Base-by-base conservation (phyloP, 64 coral and sea anemone genomes). In the Porites australiensis region DNA sequence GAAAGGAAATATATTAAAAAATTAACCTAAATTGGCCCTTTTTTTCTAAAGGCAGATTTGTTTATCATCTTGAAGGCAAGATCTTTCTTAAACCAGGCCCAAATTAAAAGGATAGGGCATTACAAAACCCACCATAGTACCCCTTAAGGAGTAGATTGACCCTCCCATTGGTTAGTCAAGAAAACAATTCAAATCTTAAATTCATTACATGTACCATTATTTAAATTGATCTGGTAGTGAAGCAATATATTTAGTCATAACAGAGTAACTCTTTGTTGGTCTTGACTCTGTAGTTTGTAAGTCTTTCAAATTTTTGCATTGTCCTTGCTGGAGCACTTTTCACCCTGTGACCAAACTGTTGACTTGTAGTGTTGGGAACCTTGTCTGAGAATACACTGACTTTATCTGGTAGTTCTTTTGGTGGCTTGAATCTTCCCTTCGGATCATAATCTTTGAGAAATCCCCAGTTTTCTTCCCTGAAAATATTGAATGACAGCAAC, bases 401-500 rank as follows among this genome's bases (percentile, higher is more conserved):
- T 71, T 90, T 83, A 82, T 86, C 91, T 75, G 95, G 95, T 44
- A 97, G 92, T 88, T 94, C 95, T 79, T 91, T 94, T 46, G 87
- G 94, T 18, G 79, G 81, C 50, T 97, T 97, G 21, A 94, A 44
- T 65, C 88, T 91, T 50, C 95, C 95, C 88, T 97, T 97, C 79
- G 70, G 95, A 74, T 97, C 95, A 88, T 91, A 97, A 77, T 97
- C 95, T 88, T 93, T 89, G 14, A 93, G 90, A 93, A 97, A 97
- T 49, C 95, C 95, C 95, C 95, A 97, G 78, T 97, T 97, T 75
- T 97, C 92, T 82, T 97, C 95, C 95, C 95, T 97, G 64, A 64
- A 76, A 93, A 54, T 21, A 13, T 79, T 63, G 62, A 47, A 11
- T 6, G 1, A 16, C 37, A 82, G 2, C 14, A 49, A 19, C 3